Percentiles rank a stretch among this genome's conserved stretches.
Evolutionary conservation across 2,888 invertebrate genomes (phyloP).

Genomic region (Micropterix aruncella): DNA sequence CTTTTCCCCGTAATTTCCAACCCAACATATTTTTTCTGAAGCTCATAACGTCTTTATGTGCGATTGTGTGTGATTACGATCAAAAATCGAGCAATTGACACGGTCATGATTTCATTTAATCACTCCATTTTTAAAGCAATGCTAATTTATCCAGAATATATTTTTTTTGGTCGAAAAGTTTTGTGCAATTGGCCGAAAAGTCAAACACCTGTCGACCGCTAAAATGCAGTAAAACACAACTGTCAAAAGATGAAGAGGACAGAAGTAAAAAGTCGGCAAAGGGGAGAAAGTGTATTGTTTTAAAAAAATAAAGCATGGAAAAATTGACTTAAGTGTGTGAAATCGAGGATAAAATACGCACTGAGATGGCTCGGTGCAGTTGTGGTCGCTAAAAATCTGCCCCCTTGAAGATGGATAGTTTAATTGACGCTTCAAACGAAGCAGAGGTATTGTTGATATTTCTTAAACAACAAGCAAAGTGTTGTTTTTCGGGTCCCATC

Average conservation of each 20-base stretch:
- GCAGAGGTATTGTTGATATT: conserved; percentile 24
- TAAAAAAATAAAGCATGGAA: neutral
- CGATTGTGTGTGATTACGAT: too few relatives aligned
- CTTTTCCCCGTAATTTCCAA: too few relatives aligned
- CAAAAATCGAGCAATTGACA: too few relatives aligned
- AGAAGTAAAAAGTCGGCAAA: neutral
- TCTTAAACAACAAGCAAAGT: neutral
- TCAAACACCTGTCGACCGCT: too few relatives aligned
- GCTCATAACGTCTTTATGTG: too few relatives aligned
- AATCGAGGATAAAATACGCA: neutral
- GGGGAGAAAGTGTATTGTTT: neutral
- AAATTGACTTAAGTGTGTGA: neutral
- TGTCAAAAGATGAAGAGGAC: neutral
- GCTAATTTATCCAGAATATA: too few relatives aligned
- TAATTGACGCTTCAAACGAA: conserved; percentile 43
- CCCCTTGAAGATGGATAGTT: conserved; percentile 24
- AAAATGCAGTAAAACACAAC: neutral
- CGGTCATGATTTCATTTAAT: too few relatives aligned
- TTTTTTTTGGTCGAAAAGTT: too few relatives aligned
- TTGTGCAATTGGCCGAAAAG: too few relatives aligned
- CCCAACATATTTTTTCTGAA: too few relatives aligned
- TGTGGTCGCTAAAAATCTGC: neutral
- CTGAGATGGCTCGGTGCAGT: neutral
- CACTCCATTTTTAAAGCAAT: too few relatives aligned
- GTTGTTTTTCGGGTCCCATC: too few relatives aligned